These are phyloP conservation scores for Muschampia plurimacula DNA, from an alignment of 2,888 invertebrate species.

Conservation along the genomic window DNA sequence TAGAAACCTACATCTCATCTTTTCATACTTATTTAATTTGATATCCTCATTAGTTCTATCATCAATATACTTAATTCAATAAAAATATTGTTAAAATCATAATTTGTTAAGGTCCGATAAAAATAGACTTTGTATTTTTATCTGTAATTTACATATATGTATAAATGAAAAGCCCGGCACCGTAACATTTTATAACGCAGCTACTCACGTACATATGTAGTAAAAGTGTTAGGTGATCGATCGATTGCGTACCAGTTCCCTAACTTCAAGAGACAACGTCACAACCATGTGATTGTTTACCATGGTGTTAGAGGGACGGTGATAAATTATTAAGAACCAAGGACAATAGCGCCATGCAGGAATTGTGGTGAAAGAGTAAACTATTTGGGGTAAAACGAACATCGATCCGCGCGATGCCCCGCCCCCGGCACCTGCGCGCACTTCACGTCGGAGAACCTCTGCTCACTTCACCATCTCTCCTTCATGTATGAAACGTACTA, in stretches of 20 bases:
- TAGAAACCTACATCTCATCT: no score
- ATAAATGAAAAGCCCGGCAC: background rate
- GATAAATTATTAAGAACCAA: constrained; percentile 17
- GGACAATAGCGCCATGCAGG: constrained; percentile 38
- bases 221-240: background rate
- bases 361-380: constrained; percentile 25
- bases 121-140: no score
- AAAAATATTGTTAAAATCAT: no score
- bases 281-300: constrained; percentile 7
- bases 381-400: constrained; percentile 41
- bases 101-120: no score
- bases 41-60: no score
- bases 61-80: no score
- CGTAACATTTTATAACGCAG: background rate
- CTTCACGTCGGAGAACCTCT: constrained; percentile 66
- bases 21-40: no score
- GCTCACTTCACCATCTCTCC: constrained; percentile 71
- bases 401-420: constrained; percentile 74
- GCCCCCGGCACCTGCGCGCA: constrained; percentile 58
- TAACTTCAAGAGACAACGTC: background rate
- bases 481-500: constrained; percentile 80
- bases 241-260: background rate
- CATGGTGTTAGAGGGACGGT: background rate
- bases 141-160: no score
- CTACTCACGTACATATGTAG: background rate